Percentiles rank a stretch among this genome's conserved stretches.
These are phyloP conservation scores for Pelobates fuscus DNA, from an alignment of 2,113 vertebrate genomes.

Conservation along the genomic window DNA sequence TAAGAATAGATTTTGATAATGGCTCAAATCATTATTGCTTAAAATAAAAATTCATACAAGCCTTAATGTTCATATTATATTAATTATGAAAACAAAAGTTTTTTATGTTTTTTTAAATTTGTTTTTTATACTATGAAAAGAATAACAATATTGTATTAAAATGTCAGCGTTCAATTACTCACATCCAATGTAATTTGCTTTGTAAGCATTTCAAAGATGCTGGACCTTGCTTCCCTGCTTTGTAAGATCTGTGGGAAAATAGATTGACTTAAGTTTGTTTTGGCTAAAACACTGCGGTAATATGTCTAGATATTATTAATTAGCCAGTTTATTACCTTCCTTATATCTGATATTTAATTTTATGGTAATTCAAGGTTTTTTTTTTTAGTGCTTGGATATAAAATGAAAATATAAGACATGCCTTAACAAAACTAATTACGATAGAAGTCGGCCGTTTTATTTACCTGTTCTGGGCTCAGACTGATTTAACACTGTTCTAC, in stretches of 20 bases:
- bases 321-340: conserved; percentile 1
- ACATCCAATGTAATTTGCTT: background rate
- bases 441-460: background rate
- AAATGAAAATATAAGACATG: conserved; percentile 30
- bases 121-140: too few species aligned
- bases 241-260: conserved; percentile 55
- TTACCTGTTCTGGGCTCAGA: conserved; percentile 13
- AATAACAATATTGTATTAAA: background rate
- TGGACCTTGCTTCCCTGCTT: conserved; percentile 43
- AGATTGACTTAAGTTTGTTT: conserved; percentile 38
- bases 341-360: conserved; percentile 6
- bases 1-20: too few species aligned
- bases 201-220: background rate
- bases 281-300: conserved; percentile 50
- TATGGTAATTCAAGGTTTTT: conserved; percentile 19
- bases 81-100: too few species aligned
- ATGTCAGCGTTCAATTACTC: background rate
- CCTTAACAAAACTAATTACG: conserved; percentile 28
- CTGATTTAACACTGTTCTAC: conserved; percentile 31
- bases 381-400: conserved; percentile 17
- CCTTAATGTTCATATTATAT: too few species aligned
- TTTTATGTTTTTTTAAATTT: too few species aligned
- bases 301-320: conserved; percentile 38
- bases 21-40: too few species aligned
- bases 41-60: too few species aligned